Base-by-base conservation (phyloP, 2,888 invertebrate genomes). In the Diachrysia chrysitis region DNA sequence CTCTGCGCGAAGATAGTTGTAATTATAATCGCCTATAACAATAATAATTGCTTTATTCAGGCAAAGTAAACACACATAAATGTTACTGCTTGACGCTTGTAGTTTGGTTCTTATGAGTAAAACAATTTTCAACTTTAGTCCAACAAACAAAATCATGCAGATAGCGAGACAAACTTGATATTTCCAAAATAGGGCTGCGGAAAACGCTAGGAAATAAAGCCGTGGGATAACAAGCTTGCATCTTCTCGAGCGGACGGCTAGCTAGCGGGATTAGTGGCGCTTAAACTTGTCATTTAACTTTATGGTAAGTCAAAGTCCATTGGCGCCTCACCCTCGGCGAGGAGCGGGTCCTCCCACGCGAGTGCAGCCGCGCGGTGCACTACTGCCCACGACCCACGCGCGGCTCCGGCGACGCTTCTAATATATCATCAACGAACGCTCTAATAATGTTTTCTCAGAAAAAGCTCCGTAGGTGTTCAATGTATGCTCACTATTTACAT, bases 281-380 rank as follows among this genome's bases (percentile, higher is more conserved):
- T 63, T 69, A 61, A 57, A 62, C 51, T 66, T 64, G 62, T 69
- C 62, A 58, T 58, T 67, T 67, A 79, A 71, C 74, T 74, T 81
- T 82, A 74, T 77, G 74, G 70, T 63, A 76, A 76, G 71, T 72
- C 69, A 66, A 66, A 72, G 70, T 68, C 67, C 66, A 63, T 78
- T 80, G 81, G 82, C 84, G 83, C 48, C 48, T 78, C 76, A 76
- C 82, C 78, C 78, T 81, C 71, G 66, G 63, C 58, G 63, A 64
- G 53, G 63, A 82, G 82, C 90, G 54, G 78, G 90, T 90, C 79
- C 90, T 76, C 90, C 90, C 89, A 90, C 90, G 84, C 86, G 37
- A 10, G n/a, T 42, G 42, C 42, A 58, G 56, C 25, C 25, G 25
- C 65, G 56, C 71, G 65, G 65, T 76, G 66, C 79, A 68, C 82